Base-by-base conservation (phyloP, 2,113 vertebrate genomes). In the Perca fluviatilis region DNA sequence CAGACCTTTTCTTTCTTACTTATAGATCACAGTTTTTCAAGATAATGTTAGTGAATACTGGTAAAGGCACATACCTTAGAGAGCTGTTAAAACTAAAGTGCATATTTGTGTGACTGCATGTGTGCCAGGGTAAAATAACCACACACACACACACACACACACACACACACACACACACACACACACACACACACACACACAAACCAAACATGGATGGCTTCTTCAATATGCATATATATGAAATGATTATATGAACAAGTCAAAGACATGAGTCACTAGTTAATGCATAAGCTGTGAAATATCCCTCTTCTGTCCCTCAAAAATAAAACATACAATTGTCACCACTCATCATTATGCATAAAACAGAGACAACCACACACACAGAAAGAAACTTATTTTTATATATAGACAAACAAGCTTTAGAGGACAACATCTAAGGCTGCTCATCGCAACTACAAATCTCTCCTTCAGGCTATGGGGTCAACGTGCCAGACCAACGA, bases 401-500 rank as follows among this genome's bases (percentile, higher is more conserved):
- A 80, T 82, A 79, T 79, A 72, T 56, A 72, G 74, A 69, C 77
- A 62, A 64, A 69, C 54, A 36, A 54, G 51, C 51, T 62, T 25
- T 67, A 61, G 62, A 82, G 63, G 27, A 68, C 18, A 74, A 63
- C 54, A 73, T 80, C 67, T 80, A 64, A 82, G 71, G 65, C 69
- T 21, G n/a, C 70, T 76, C 65, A 72, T 72, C 12, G 7, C 74
- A 33, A 43, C 73, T 47, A 63, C 68, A 79, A 81, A 88, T 90
- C 82, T 79, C 64, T 78, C 79, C 84, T 89, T 56, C 36, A 64
- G 88, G 87, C 79, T 49, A 69, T 58, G 64, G 68, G 76, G 81
- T 92, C 79, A 87, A 40, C 61, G 66, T 83, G 77, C 56, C 82
- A 87, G 65, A 86, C 64, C 84, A 83, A 72, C 86, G 63, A 89